Conservation (phyloP, 2,888 invertebrate genomes). For the Caenorhabditis zanzibari region DNA sequence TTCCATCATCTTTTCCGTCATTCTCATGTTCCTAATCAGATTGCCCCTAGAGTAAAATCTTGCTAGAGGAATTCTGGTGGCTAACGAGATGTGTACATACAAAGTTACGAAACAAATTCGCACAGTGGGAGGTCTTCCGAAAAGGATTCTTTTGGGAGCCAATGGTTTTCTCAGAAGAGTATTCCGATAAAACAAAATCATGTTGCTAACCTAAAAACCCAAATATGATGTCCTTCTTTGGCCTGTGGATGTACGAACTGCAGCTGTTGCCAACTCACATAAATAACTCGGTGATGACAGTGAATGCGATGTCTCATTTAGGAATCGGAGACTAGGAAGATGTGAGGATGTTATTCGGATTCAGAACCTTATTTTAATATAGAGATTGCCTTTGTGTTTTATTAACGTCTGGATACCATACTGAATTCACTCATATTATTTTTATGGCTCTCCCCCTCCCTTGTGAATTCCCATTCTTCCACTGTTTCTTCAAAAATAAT, state of each 20-base stretch:
- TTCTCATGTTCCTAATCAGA: conserved; percentile 42
- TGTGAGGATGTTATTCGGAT: not conserved
- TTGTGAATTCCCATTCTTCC: conserved; percentile 1
- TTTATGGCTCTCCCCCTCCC: not conserved
- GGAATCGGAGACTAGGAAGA: not conserved
- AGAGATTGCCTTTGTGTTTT: too few relatives aligned
- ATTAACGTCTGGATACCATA: not conserved
- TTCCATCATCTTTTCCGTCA: conserved; percentile 30
- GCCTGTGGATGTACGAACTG: conserved; percentile 13
- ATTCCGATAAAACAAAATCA: not conserved
- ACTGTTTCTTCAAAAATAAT: conserved; percentile 16
- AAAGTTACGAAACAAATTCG: conserved; percentile 37
- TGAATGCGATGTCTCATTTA: conserved; percentile 34
- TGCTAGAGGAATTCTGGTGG: conserved; percentile 13
- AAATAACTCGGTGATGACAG: conserved; percentile 39
- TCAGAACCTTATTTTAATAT: too few relatives aligned
- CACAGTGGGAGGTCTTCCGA: conserved; percentile 7
- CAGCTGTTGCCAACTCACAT: conserved; percentile 38
- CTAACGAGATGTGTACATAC: conserved; percentile 46
- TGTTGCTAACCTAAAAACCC: conserved; percentile 20
- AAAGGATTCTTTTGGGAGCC: not conserved
- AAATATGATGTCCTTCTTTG: not conserved
- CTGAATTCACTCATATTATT: not conserved
- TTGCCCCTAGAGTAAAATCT: conserved; percentile 21
- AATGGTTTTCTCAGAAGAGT: not conserved